Evolutionary conservation across 2,113 vertebrate species (phyloP), one percentile per base, ranked within the genome.

Genomic region (Dicentrarchus labrax): DNA sequence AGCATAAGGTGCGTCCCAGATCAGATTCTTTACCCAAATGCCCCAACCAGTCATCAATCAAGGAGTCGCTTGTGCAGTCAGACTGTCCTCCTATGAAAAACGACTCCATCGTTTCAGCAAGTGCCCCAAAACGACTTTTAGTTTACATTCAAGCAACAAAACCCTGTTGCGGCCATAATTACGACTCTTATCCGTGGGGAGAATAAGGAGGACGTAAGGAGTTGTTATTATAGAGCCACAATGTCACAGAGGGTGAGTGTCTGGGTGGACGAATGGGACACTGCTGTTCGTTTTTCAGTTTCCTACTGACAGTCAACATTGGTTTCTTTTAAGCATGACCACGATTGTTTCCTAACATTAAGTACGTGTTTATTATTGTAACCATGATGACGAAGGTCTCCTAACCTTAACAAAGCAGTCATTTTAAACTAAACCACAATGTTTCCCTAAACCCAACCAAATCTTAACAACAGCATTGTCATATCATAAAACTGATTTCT

Each of bases 71-170:
- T 10, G 45, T 61, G 15, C 9, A n/a, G 45, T 47, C 45, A 47
- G 38, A 43, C 54, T 17, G 41, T 45, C 70, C 39, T 56, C 9
- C 30, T 30, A 30, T 30, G 30, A 30, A 30, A 30, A 30, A 30
- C 30, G 30, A 30, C 30, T 30, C 4, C 2, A 3, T 30, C 13
- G 0, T 48, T 19, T n/a, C 41, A 62, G 47, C 6, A 41, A 41
- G 13, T 47, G 45, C 13, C 9, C 45, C 11, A 47, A 12, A 51
- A 24, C 22, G 5, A 50, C 24, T 47, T 57, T 56, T 16, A 41
- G 15, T 59, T 59, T 21, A 59, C 16, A 59, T 72, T 59, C 53
- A 57, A 41, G n/a, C 24, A 10, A 60, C 56, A 73, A 60, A 48
- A 5, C 15, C 53, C 38, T 30, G n/a, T 3, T 30, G 38, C 7